phyloP scores from a whole-genome alignment of 2,888 invertebrate species.

The Drosophila austrosaltans region DNA sequence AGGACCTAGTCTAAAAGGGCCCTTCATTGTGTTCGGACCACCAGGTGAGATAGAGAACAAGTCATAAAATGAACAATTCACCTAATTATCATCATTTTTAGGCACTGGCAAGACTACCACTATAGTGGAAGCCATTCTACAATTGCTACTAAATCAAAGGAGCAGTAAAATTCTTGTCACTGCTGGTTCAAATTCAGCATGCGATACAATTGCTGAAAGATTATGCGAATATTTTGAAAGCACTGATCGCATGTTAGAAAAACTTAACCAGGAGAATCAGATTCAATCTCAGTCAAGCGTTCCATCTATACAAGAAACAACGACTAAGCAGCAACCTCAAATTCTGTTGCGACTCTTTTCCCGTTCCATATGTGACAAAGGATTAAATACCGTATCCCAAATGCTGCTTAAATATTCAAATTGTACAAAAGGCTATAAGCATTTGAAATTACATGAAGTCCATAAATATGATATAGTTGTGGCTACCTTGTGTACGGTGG shows the following conservation, averaged over 20 bases:
- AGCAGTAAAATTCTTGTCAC: conserved; percentile 86
- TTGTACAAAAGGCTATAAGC: conserved; percentile 59
- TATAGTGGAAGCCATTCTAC: conserved; percentile 88
- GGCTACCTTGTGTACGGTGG: conserved; percentile 86
- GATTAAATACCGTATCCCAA: conserved; percentile 63
- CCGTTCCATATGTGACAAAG: conserved; percentile 75
- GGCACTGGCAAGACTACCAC: conserved; percentile 91
- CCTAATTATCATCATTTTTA: conserved; percentile 57
- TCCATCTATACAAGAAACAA: not conserved
- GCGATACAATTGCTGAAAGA: conserved; percentile 86
- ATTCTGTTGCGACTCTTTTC: conserved; percentile 84
- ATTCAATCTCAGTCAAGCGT: conserved; percentile 36
- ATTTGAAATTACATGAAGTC: conserved; percentile 62
- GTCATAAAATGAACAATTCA: not conserved
- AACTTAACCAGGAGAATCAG: conserved; percentile 42
- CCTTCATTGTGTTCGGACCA: conserved; percentile 95
- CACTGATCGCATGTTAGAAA: conserved; percentile 25
- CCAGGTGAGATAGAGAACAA: conserved; percentile 86
- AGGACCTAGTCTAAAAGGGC: conserved; percentile 87
- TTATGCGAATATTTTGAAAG: conserved; percentile 79
- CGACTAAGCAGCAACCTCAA: not conserved
- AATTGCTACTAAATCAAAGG: conserved; percentile 84
- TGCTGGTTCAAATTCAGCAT: conserved; percentile 89
- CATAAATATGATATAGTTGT: conserved; percentile 86
- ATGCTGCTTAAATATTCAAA: conserved; percentile 82